Evolutionary conservation across 2,797 vertebrate genomes (phyloP), one percentile per base, ranked within the genome.

Genomic region (Intellagama lesueurii): DNA sequence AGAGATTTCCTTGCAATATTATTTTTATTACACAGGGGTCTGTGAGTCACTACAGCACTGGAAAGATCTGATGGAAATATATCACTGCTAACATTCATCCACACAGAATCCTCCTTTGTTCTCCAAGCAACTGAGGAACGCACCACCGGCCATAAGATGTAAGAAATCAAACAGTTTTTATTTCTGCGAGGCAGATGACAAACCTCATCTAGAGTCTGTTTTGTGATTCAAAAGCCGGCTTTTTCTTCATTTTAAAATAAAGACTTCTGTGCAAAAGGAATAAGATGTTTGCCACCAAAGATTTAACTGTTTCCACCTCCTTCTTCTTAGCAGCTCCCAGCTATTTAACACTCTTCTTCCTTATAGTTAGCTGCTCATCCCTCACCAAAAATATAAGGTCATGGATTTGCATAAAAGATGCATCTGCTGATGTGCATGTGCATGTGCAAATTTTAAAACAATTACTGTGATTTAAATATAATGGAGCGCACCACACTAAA

Each of bases 131-230:
- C 52, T 24, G 56, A 83, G 22, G 16, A 86, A 78, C 9, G 4
- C 66, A 30, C 70, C 81, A 81, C 28, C 4, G 14, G 87, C 80
- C 60, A 30, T 72, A 49, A 88, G 80, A 83, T 28, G 6, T 47
- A 83, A 76, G 56, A 68, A 88, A 88, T 83, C 87, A 88, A 88
- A 88, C 70, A 9, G 40, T 83, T 83, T 81, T 88, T 75, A 88
- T 76, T 88, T 83, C 82, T 83, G 87, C 12, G 56, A 81, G 56
- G 79, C 56, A 81, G 52, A 81, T 35, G 52, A 81, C 82, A 49
- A 69, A 82, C 80, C 44, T 47, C n/a, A 80, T 56, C 77, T 56
- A 75, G 30, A 28, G 78, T 26, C 12, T n/a, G 40, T 3, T 44
- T 73, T 73, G 86, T 35, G 56, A 88, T 49, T 76, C 56, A 88